Evolutionary conservation across 2,888 invertebrate genomes (phyloP).

Genomic region (Syrphus vitripennis): DNA sequence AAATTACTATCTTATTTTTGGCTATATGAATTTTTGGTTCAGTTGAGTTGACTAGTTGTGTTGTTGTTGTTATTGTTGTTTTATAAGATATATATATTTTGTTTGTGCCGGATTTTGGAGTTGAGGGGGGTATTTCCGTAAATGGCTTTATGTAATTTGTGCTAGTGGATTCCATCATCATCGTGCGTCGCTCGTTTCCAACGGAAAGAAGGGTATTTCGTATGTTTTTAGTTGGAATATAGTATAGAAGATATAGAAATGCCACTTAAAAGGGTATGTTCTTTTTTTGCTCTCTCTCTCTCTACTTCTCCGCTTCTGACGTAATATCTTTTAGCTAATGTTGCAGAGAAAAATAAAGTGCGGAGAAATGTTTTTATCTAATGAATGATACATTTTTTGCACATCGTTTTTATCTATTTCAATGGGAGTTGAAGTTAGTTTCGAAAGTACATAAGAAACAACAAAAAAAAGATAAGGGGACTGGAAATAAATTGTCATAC

Average conservation of each 20-base stretch:
- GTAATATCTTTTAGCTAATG: constrained; percentile 52
- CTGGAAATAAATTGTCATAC: not conserved
- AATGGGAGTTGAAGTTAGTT: not conserved
- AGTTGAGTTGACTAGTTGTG: not conserved
- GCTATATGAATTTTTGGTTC: constrained; percentile 54
- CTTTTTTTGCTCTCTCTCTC: too few species aligned
- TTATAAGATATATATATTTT: not conserved
- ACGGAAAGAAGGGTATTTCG: constrained; percentile 47
- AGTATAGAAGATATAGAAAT: constrained; percentile 23
- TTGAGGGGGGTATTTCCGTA: constrained; percentile 48
- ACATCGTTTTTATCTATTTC: constrained; percentile 14
- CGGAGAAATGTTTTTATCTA: constrained; percentile 50
- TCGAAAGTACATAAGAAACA: not conserved
- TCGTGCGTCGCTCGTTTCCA: constrained; percentile 29
- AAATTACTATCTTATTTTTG: constrained; percentile 72
- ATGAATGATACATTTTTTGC: constrained; percentile 49
- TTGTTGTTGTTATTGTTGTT: not conserved
- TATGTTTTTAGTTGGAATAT: constrained; percentile 30
- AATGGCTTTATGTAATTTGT: constrained; percentile 70
- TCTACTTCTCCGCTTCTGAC: constrained; percentile 30
- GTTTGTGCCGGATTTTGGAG: not conserved
- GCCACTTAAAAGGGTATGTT: constrained; percentile 60
- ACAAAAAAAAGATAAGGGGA: not conserved
- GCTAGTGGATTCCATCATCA: constrained; percentile 60
- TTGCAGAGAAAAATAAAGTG: constrained; percentile 24